phyloP scores from a whole-genome alignment of 2,888 invertebrate genomes.

The Salticus scenicus region DNA sequence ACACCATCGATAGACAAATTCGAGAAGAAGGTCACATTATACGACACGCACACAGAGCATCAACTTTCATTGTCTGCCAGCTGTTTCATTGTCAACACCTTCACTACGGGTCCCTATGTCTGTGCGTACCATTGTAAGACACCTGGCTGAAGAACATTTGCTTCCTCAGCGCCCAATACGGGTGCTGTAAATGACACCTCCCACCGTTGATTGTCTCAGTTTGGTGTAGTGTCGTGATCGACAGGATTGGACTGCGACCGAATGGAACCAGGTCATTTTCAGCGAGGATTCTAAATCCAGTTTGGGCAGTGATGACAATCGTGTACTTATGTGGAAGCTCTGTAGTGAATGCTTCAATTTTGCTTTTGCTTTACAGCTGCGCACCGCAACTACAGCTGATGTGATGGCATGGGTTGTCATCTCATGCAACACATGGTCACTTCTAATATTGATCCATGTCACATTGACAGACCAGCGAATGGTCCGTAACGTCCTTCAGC shows the following conservation, averaged over 20 bases:
- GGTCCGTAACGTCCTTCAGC: too few species aligned
- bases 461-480: too few species aligned
- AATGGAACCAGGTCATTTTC: constrained; percentile 6
- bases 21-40: background rate
- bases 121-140: background rate
- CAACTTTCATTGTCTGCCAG: constrained; percentile 16
- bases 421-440: too few species aligned
- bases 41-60: background rate
- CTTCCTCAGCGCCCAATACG: background rate
- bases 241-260: background rate
- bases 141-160: background rate
- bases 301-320: background rate
- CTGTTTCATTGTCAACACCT: too few species aligned
- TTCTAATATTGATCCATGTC: too few species aligned
- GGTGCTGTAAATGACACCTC: background rate
- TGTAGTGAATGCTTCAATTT: background rate
- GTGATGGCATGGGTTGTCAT: too few species aligned
- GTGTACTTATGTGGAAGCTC: background rate
- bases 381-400: background rate
- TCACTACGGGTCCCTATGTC: background rate
- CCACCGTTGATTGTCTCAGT: background rate
- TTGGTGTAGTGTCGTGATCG: background rate
- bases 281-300: background rate
- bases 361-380: background rate
- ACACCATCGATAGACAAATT: constrained; percentile 14